These are phyloP conservation scores for Ephestia elutella DNA, from an alignment of 1,140 invertebrate species.

Conservation along the genomic window DNA sequence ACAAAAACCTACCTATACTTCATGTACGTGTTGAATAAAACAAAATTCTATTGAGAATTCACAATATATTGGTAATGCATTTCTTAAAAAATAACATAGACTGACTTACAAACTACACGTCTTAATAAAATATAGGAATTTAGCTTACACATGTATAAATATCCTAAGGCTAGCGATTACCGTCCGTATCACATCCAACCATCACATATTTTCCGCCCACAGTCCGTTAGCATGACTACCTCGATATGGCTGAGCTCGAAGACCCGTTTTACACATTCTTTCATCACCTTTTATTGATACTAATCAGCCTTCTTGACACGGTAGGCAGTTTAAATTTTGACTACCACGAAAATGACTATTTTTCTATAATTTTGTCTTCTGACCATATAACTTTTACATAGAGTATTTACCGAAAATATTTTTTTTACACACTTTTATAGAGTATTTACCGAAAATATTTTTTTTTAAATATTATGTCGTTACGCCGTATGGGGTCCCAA, in stretches of 20 bases:
- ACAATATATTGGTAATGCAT: constrained; percentile 46
- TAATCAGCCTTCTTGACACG: constrained; percentile 1
- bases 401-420: too few species aligned
- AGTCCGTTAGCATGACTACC: constrained; percentile 20
- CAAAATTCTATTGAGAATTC: constrained; percentile 26
- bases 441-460: too few species aligned
- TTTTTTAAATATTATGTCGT: too few species aligned
- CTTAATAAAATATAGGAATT: constrained; percentile 69
- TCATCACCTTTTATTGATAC: neutral
- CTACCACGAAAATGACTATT: too few species aligned
- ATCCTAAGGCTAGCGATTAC: constrained; percentile 19
- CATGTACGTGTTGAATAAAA: constrained; percentile 21
- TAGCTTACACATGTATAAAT: constrained; percentile 41
- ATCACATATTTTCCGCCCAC: constrained; percentile 41
- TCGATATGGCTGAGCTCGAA: constrained; percentile 19
- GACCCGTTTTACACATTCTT: constrained; percentile 1
- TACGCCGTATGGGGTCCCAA: too few species aligned
- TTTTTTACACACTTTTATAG: too few species aligned
- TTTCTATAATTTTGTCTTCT: too few species aligned
- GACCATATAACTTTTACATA: too few species aligned
- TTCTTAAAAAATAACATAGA: constrained; percentile 50
- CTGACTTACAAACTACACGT: constrained; percentile 29
- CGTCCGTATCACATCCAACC: constrained; percentile 59
- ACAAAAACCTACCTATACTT: neutral
- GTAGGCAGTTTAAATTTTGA: neutral